These are phyloP conservation scores for Liodrosophila aerea DNA, from an alignment of 2,888 invertebrate genomes.

Conservation along the genomic window DNA sequence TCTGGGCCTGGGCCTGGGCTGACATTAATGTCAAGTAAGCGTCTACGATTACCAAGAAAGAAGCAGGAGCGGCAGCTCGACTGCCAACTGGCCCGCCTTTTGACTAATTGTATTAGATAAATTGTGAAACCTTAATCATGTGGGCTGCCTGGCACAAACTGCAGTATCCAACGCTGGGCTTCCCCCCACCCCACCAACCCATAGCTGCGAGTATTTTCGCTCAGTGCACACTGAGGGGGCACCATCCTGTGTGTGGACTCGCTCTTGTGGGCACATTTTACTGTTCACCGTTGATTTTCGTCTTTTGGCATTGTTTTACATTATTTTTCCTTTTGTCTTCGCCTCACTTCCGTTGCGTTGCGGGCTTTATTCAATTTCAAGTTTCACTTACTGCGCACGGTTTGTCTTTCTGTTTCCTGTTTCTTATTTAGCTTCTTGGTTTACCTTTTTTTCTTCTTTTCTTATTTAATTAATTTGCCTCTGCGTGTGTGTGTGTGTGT, in stretches of 20 bases:
- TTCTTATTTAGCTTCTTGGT: conserved; percentile 75
- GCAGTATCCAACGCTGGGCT: conserved; percentile 17
- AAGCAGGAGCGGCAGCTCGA: conserved; percentile 14
- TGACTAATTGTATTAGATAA: conserved; percentile 79
- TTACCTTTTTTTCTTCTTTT: conserved; percentile 78
- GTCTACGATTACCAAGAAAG: conserved; percentile 65
- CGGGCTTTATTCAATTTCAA: conserved; percentile 76
- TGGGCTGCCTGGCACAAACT: conserved; percentile 53
- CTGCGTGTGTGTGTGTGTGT: conserved; percentile 26
- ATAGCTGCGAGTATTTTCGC: too few relatives aligned
- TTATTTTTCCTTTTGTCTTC: conserved; percentile 53
- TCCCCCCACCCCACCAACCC: too few relatives aligned
- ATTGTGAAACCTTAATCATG: conserved; percentile 78
- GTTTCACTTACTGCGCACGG: conserved; percentile 67
- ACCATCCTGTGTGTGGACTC: too few relatives aligned
- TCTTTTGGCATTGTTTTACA: conserved; percentile 61
- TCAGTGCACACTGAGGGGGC: too few relatives aligned
- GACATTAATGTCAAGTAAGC: conserved; percentile 54
- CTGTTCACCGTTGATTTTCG: conserved; percentile 40
- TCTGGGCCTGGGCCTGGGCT: too few relatives aligned
- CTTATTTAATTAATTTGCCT: conserved; percentile 76
- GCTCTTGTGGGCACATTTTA: conserved; percentile 32
- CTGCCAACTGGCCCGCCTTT: conserved; percentile 47
- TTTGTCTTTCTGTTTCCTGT: conserved; percentile 67
- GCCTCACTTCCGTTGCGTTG: conserved; percentile 30